Base-by-base conservation (phyloP, 2,797 vertebrate species). In the Mormyrops attenuatus region DNA sequence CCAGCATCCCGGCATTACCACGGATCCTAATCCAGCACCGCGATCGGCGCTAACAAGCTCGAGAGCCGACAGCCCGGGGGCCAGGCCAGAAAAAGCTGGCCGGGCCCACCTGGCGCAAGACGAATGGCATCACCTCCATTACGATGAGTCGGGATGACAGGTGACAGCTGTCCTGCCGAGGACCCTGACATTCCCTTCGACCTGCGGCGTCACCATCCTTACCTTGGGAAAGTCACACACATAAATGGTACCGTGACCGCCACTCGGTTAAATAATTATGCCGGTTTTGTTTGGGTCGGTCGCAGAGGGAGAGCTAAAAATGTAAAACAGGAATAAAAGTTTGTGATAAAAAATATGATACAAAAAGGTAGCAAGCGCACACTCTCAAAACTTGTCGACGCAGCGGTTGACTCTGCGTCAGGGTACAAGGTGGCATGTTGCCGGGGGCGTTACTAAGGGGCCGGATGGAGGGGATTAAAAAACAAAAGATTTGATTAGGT, bases 181-280 rank as follows among this genome's bases (percentile, higher is more conserved):
- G 93, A 92, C 90, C 92, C 90, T 93, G 93, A 95, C 94, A 93
- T 92, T 94, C 91, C 90, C 92, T 89, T 88, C 92, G 89, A 77
- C 90, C 93, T 92, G 88, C 89, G 90, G 91, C 90, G 82, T 88
- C 50, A 49, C 93, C 92, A 93, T 95, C 94, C 93, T 91, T 91
- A 92, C 88, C 90, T 92, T 90, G 93, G 92, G 91, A 93, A 94
- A 93, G 93, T 92, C 92, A 91, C 91, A 91, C 92, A 94, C 93
- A 95, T 95, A 94, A 96, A 95, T 95, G 95, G 93, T 90, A 88
- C 92, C 49, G 88, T 92, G 93, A 94, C 91, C 92, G 90, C 91
- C 93, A 92, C 93, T 93, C 93, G 94, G 95, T 95, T 95, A 94
- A 95, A 94, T 94, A 95, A 95, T 96, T 94, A 95, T 93, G 93